Evolutionary conservation across 23 tunicate species (phyloP), one percentile per base, ranked within the genome.

Genomic region (Corella eumyota): DNA sequence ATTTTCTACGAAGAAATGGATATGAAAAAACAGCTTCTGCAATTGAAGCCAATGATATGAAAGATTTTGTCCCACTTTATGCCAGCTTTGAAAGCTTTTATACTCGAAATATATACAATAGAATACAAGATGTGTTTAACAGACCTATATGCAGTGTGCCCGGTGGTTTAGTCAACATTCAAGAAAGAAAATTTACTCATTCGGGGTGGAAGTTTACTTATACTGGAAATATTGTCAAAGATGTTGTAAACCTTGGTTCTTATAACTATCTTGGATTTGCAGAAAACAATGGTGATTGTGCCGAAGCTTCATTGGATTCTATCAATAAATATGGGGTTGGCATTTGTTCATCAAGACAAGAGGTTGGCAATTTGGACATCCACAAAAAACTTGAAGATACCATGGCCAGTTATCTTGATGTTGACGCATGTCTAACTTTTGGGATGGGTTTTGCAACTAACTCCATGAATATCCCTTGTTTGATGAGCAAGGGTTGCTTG

Each of bases 391-490:
- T 93, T 47, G 99, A 93, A 76, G 66, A 73, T 30, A 55, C 69
- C 23, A 74, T 80, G 73, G 85, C 95, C 2, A 67, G 68, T 22
- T 93, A 72, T 65, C 45, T 93, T 1, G 99, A 76, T 38, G 95
- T 84, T 25, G 99, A 93, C 36, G 83, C 90, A 7, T 69, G 85
- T 62, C 65, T 93, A n/a, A 66, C 83, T 2, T 93, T 93, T 68
- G 99, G 99, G 40, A 93, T 93, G 99, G 99, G 99, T 6, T 93
- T 73, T 67, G 99, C 99, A 22, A 93, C 99, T 4, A 93, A 93
- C 58, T 77, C 99, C 1, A 93, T 85, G 99, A 93, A 93, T 55
- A 93, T 93, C 30, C 99, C 99, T 32, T 79, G 82, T 49, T 69
- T 93, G 7, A 90, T 84, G 3, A 58, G 54, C 59, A 87, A 87